A percentile compares a stretch with the other conserved stretches of the same genome.
Evolutionary conservation across 2,113 vertebrate genomes (phyloP).

Genomic region (Pseudopipra pipra): DNA sequence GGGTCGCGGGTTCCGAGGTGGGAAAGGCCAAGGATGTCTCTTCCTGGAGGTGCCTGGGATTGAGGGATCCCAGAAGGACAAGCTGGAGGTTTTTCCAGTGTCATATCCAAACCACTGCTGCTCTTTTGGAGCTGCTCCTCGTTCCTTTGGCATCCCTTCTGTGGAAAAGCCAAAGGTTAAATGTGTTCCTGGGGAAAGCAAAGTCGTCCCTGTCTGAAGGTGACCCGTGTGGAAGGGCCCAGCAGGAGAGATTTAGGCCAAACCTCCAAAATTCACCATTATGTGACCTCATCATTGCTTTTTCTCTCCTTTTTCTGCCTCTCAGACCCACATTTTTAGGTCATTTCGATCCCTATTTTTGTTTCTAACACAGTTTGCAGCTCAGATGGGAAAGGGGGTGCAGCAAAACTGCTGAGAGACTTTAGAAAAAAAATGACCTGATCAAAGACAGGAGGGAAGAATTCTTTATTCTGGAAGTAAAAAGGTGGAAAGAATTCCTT

Average conservation of each 20-base stretch:
- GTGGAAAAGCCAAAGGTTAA: not conserved
- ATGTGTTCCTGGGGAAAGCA: not conserved
- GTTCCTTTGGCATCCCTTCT: not conserved
- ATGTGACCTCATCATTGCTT: not conserved
- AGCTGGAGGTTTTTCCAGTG: not conserved
- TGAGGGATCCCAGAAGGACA: not conserved
- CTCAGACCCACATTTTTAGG: fast-evolving
- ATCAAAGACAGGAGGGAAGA: not conserved
- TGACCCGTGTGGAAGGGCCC: not conserved
- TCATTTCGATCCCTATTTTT: not conserved
- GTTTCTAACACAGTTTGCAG: not conserved
- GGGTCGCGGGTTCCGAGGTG: not conserved
- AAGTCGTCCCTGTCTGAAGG: not conserved
- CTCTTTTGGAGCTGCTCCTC: not conserved
- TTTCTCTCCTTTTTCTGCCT: not conserved
- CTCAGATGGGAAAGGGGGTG: not conserved
- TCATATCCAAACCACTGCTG: not conserved
- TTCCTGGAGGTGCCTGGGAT: fast-evolving
- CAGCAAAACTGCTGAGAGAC: not conserved
- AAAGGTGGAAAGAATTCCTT: not conserved
- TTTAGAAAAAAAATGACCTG: fast-evolving
- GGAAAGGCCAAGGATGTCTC: not conserved
- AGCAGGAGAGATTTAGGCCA: not conserved
- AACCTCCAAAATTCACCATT: not conserved
- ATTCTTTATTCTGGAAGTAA: not conserved